phyloP scores from a whole-genome alignment of 2,797 vertebrate genomes.

The Potorous gilbertii region DNA sequence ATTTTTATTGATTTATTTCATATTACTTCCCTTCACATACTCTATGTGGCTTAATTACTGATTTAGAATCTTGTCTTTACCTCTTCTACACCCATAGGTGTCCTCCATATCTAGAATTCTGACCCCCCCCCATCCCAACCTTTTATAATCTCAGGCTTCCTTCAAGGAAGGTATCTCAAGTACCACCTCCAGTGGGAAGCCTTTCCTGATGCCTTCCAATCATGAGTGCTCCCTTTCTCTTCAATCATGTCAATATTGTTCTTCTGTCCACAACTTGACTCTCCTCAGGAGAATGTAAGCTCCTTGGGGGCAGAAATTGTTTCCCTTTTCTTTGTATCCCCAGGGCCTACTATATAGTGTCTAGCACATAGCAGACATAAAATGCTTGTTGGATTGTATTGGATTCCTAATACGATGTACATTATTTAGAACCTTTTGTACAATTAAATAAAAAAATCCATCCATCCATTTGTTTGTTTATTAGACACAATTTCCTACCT shows the following conservation, averaged over 20 bases:
- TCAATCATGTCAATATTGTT: background rate
- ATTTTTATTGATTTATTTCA: background rate
- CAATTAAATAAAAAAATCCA: background rate
- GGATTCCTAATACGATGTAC: background rate
- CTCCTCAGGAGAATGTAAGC: background rate
- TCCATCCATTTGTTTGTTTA: background rate
- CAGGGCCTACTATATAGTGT: background rate
- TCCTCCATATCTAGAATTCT: background rate
- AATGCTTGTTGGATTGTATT: no score
- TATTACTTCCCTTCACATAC: background rate
- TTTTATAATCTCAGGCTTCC: background rate
- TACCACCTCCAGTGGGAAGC: background rate
- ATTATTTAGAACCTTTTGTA: background rate
- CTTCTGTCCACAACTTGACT: background rate
- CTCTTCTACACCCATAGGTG: background rate
- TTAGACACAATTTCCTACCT: background rate
- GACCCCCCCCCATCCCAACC: background rate
- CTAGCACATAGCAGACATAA: no score
- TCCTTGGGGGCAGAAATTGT: background rate
- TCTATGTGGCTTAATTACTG: background rate
- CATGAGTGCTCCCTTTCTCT: rapidly evolving
- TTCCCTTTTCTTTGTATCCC: background rate
- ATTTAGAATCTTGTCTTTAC: background rate
- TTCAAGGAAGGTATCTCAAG: background rate
- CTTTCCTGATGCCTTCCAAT: background rate